Conservation (phyloP, 1,140 invertebrate genomes). For the Thaumetopoea pityocampa region DNA sequence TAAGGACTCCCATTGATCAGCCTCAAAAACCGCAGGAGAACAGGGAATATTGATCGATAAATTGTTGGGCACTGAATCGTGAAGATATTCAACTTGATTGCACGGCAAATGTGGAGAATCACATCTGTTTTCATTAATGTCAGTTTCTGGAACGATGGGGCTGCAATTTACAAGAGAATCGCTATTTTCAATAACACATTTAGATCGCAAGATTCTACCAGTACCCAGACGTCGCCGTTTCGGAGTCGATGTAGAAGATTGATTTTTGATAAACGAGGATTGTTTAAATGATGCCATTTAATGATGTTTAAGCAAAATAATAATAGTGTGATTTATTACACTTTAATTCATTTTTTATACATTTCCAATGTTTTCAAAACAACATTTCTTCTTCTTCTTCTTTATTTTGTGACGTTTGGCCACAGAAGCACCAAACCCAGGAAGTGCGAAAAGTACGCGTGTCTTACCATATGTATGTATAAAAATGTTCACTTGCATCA, state of each 20-base stretch:
- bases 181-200: slow-evolving; percentile 19
- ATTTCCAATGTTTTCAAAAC: too few species aligned
- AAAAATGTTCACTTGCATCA: too few species aligned
- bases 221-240: slow-evolving; percentile 46
- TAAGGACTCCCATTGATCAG: slow-evolving; percentile 42
- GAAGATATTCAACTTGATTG: slow-evolving; percentile 61
- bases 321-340: too few species aligned
- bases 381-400: too few species aligned
- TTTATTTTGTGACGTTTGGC: too few species aligned
- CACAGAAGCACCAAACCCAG: too few species aligned
- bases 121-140: slow-evolving; percentile 22
- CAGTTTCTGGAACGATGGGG: slow-evolving; percentile 19
- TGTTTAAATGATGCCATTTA: too few species aligned
- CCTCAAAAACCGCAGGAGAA: slow-evolving; percentile 35
- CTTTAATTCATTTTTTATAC: too few species aligned
- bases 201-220: slow-evolving; percentile 24
- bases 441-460: too few species aligned
- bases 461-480: too few species aligned
- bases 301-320: too few species aligned
- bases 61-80: slow-evolving; percentile 38
- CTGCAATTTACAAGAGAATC: slow-evolving; percentile 25
- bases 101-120: slow-evolving; percentile 59
- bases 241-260: slow-evolving; percentile 39
- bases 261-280: too few species aligned
- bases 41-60: slow-evolving; percentile 43